Percentiles rank a stretch among this genome's conserved stretches.
phyloP scores from a whole-genome alignment of 2,113 vertebrate species.

The Manacus vitellinus region DNA sequence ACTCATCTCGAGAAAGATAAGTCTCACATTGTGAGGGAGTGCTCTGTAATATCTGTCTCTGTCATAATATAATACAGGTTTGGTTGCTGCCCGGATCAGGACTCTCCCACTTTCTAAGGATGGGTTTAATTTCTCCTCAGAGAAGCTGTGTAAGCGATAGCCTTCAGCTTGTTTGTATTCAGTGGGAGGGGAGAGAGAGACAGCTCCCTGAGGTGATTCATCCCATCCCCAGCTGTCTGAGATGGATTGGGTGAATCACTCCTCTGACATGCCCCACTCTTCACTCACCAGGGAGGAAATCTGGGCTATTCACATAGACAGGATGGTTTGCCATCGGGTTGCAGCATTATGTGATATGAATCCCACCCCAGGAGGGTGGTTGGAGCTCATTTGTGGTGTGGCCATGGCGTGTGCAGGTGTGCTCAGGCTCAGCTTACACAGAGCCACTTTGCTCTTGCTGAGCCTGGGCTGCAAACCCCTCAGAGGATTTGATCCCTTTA shows the following conservation, averaged over 20 bases:
- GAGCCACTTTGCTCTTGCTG: not conserved
- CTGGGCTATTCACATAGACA: not conserved
- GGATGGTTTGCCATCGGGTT: not conserved
- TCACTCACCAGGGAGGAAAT: not conserved
- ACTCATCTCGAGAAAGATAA: not conserved
- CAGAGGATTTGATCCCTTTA: not conserved
- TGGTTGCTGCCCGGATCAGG: not conserved
- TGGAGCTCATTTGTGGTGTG: not conserved
- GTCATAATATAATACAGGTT: not conserved
- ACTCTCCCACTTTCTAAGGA: not conserved
- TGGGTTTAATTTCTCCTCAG: not conserved
- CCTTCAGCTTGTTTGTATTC: not conserved
- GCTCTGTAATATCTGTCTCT: not conserved
- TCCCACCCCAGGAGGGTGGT: not conserved
- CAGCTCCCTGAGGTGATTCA: not conserved
- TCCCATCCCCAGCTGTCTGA: fast-evolving
- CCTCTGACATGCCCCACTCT: not conserved
- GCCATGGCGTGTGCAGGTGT: not conserved
- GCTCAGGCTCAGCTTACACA: fast-evolving
- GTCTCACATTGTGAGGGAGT: not conserved
- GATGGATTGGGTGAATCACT: not conserved
- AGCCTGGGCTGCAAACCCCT: not conserved
- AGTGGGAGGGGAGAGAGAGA: not conserved
- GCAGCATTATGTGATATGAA: not conserved
- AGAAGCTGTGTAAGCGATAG: not conserved